These are phyloP conservation scores for Choloepus didactylus DNA, from an alignment of 2,797 vertebrate species.

Conservation along the genomic window DNA sequence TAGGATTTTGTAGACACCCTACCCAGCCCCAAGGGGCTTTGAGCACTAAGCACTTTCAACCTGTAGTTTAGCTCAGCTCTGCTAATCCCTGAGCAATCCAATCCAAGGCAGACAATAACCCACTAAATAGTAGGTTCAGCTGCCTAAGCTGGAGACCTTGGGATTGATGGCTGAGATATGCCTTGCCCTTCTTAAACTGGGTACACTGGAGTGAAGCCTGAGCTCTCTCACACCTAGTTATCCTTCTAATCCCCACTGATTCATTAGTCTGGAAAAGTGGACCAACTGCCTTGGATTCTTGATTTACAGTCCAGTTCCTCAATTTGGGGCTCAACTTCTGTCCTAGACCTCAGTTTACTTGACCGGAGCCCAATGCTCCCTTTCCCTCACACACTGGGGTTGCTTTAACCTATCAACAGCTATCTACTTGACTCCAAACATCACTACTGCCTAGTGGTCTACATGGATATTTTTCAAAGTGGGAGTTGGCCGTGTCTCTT, in stretches of 20 bases:
- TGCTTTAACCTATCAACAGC: background rate
- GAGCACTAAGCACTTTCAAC: slow-evolving; percentile 45
- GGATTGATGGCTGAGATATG: background rate
- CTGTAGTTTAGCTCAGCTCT: background rate
- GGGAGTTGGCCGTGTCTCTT: background rate
- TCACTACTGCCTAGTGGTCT: background rate
- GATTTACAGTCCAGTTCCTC: slow-evolving; percentile 39
- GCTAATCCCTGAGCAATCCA: background rate
- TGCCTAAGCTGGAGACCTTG: background rate
- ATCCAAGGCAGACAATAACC: background rate
- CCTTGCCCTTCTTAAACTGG: slow-evolving; percentile 6
- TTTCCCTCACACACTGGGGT: background rate
- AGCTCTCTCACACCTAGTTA: background rate
- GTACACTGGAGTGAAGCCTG: background rate
- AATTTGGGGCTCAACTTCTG: background rate
- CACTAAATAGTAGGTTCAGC: background rate
- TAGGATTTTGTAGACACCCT: background rate
- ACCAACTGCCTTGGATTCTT: background rate
- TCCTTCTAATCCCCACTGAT: background rate
- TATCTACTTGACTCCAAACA: background rate
- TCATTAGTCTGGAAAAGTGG: slow-evolving; percentile 17
- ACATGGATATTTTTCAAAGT: background rate
- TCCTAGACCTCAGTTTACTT: background rate
- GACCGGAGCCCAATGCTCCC: background rate
- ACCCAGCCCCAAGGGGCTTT: background rate